phyloP scores from a whole-genome alignment of 1,140 invertebrate species.

The Euglossa dilemma region DNA sequence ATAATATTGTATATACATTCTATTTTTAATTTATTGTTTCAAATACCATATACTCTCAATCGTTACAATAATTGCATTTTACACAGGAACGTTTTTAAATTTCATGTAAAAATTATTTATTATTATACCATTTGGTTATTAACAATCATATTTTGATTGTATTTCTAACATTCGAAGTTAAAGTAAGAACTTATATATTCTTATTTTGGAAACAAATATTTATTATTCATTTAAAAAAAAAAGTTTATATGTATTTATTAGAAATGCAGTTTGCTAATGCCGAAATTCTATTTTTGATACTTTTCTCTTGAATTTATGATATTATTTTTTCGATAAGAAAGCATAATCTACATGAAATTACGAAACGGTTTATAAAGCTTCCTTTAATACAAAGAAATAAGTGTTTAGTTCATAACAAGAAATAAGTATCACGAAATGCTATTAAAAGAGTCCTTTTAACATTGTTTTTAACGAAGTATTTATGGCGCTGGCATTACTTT shows the following conservation, averaged over 20 bases:
- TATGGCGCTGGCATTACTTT: slow-evolving; percentile 90
- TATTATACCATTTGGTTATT: slow-evolving; percentile 6
- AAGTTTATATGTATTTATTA: neutral
- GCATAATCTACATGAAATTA: slow-evolving; percentile 14
- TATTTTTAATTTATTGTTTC: slow-evolving; percentile 51
- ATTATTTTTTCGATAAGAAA: slow-evolving; percentile 20
- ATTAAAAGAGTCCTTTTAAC: slow-evolving; percentile 37
- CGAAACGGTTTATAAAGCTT: slow-evolving; percentile 9
- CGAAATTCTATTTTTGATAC: slow-evolving; percentile 15
- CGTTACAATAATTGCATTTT: slow-evolving; percentile 53
- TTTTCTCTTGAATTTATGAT: neutral
- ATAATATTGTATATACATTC: slow-evolving; percentile 14
- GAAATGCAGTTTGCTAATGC: neutral
- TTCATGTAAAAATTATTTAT: slow-evolving; percentile 57
- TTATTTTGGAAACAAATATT: neutral
- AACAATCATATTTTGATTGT: neutral
- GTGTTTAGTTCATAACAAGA: too few species aligned
- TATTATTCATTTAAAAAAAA: neutral
- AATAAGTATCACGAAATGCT: slow-evolving; percentile 46
- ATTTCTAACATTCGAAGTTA: slow-evolving; percentile 34
- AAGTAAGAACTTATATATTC: slow-evolving; percentile 27
- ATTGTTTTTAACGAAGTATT: slow-evolving; percentile 4
- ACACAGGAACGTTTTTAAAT: slow-evolving; percentile 50
- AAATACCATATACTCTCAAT: slow-evolving; percentile 22
- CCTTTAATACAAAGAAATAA: neutral